These are phyloP conservation scores for Orthosia gothica DNA, from an alignment of 2,888 invertebrate species.

Conservation along the genomic window DNA sequence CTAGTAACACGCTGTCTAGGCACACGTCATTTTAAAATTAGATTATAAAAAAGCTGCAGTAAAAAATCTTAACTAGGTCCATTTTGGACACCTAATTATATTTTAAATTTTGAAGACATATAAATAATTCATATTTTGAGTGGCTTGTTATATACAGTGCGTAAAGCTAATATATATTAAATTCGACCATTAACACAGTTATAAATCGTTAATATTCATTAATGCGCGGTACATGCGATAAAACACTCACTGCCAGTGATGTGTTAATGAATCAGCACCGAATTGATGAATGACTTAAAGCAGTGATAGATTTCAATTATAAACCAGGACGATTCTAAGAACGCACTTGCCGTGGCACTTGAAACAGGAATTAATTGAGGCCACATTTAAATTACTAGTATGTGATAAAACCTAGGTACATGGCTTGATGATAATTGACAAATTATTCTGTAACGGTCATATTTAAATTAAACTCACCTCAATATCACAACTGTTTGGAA, in stretches of 20 bases:
- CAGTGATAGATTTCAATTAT: constrained; percentile 51
- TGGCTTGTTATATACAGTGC: constrained; percentile 18
- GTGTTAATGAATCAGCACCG: constrained; percentile 42
- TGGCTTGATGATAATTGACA: constrained; percentile 41
- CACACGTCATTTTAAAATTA: constrained; percentile 55
- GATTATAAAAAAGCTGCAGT: constrained; percentile 48
- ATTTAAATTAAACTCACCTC: constrained; percentile 76
- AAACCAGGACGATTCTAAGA: constrained; percentile 63
- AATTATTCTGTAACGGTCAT: constrained; percentile 50
- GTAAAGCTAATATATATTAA: constrained; percentile 31
- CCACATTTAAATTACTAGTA: constrained; percentile 67
- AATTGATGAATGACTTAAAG: constrained; percentile 41
- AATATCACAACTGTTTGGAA: constrained; percentile 73
- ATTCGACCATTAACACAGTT: constrained; percentile 41
- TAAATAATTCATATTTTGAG: constrained; percentile 56
- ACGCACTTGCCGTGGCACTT: constrained; percentile 63
- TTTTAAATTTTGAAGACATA: constrained; percentile 37
- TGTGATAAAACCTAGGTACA: constrained; percentile 50
- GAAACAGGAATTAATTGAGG: constrained; percentile 69
- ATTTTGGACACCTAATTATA: constrained; percentile 48
- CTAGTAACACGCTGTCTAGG: constrained; percentile 54
- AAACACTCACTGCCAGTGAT: constrained; percentile 39
- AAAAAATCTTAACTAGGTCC: constrained; percentile 56
- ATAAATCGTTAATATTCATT: constrained; percentile 56
- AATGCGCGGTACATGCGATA: constrained; percentile 25